These are phyloP conservation scores for Edolisoma coerulescens DNA, from an alignment of 2,113 vertebrate genomes.

Conservation along the genomic window DNA sequence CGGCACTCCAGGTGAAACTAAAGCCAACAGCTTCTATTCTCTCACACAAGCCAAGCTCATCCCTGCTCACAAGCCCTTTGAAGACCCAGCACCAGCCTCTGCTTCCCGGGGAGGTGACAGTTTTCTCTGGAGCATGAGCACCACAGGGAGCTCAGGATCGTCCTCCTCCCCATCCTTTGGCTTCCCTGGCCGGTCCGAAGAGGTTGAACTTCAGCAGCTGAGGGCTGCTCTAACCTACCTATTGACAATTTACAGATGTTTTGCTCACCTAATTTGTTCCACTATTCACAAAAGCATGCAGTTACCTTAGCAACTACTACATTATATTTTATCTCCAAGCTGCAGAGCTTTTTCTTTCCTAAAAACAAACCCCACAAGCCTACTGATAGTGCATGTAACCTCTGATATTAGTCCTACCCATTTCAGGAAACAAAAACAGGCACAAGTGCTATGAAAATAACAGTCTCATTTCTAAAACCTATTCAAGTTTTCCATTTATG, in stretches of 20 bases:
- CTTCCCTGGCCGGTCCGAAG: background rate
- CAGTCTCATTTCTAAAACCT: background rate
- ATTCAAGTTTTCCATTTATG: background rate
- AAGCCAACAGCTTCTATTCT: background rate
- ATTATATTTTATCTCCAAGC: slow-evolving; percentile 71
- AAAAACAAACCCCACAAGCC: slow-evolving; percentile 38
- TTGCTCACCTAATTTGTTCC: slow-evolving; percentile 74
- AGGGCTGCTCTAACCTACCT: slow-evolving; percentile 1
- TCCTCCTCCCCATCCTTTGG: background rate
- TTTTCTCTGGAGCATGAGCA: fast-evolving
- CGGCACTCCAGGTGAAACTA: fast-evolving
- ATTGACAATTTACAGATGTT: slow-evolving; percentile 70
- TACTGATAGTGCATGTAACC: slow-evolving; percentile 22
- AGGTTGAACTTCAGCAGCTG: slow-evolving; percentile 33
- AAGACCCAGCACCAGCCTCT: background rate
- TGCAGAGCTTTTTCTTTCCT: slow-evolving; percentile 63
- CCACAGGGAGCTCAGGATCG: background rate
- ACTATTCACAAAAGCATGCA: slow-evolving; percentile 61
- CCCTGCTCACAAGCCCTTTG: background rate
- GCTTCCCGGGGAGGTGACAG: fast-evolving
- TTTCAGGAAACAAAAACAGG: slow-evolving; percentile 15
- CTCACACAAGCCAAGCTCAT: background rate
- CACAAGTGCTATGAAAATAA: background rate
- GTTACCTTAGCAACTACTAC: slow-evolving; percentile 75
- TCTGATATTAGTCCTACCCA: slow-evolving; percentile 19